Conservation (phyloP, 2,888 invertebrate genomes). For the Caenorhabditis sp. region DNA sequence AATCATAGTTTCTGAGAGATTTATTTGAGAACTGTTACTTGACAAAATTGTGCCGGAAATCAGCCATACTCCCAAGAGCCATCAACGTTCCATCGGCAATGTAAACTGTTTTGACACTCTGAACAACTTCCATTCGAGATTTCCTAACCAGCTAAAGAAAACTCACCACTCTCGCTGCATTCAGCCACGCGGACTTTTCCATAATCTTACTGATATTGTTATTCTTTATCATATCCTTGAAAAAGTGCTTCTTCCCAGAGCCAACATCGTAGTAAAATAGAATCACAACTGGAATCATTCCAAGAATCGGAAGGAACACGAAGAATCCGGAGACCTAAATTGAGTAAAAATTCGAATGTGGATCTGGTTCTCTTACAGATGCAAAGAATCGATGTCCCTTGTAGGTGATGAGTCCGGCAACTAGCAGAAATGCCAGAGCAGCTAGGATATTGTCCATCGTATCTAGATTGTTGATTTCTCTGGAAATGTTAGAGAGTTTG, state of each 20-base stretch:
- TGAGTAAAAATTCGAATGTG: not conserved
- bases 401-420: slow-evolving; percentile 47
- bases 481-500: not conserved
- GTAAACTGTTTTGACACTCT: slow-evolving; percentile 57
- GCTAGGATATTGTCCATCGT: slow-evolving; percentile 35
- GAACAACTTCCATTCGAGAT: not conserved
- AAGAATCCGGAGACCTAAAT: slow-evolving; percentile 44
- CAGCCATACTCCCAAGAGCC: slow-evolving; percentile 49
- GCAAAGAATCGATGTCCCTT: slow-evolving; percentile 50
- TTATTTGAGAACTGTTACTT: slow-evolving; percentile 10
- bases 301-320: slow-evolving; percentile 46
- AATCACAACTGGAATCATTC: slow-evolving; percentile 39
- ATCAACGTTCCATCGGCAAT: slow-evolving; percentile 58
- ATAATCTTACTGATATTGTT: slow-evolving; percentile 40
- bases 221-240: slow-evolving; percentile 20
- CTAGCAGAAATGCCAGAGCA: slow-evolving; percentile 21
- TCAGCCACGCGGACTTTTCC: slow-evolving; percentile 34
- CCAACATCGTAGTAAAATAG: slow-evolving; percentile 43
- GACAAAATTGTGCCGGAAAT: slow-evolving; percentile 54
- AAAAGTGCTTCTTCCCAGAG: slow-evolving; percentile 33
- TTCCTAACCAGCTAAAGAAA: not conserved
- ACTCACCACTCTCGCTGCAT: slow-evolving; percentile 54
- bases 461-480: slow-evolving; percentile 41
- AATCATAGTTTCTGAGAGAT: not conserved
- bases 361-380: slow-evolving; percentile 11